These are phyloP conservation scores for Melanotaenia duboulayi DNA, from an alignment of 2,113 vertebrate genomes.

Conservation along the genomic window DNA sequence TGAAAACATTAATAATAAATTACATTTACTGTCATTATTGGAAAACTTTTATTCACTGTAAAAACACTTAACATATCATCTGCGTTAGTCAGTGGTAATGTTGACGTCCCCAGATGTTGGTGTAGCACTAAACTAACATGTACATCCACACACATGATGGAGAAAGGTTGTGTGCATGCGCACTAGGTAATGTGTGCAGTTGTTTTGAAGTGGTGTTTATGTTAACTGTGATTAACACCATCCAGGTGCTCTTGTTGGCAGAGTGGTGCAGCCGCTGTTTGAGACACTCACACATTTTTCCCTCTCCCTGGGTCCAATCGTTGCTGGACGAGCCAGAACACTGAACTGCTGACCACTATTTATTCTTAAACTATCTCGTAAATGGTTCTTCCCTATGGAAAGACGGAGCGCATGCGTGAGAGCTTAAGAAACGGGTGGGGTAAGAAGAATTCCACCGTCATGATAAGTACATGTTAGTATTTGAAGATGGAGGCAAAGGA, in stretches of 20 bases:
- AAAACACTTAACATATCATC: background rate
- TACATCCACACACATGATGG: conserved; percentile 44
- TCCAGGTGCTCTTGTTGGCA: conserved; percentile 92
- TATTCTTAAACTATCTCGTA: conserved; percentile 81
- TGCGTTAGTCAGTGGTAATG: background rate
- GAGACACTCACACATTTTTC: conserved; percentile 82
- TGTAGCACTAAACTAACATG: conserved; percentile 34
- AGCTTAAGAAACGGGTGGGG: conserved; percentile 31
- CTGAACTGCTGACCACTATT: conserved; percentile 88
- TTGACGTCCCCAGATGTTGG: conserved; percentile 48
- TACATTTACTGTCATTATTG: background rate
- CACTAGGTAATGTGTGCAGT: conserved; percentile 73
- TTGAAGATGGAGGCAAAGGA: conserved; percentile 42
- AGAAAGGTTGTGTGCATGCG: conserved; percentile 39
- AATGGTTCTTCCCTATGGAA: conserved; percentile 64
- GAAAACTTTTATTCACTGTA: background rate
- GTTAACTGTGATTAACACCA: conserved; percentile 91
- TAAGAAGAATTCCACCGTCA: conserved; percentile 69
- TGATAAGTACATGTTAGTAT: conserved; percentile 60
- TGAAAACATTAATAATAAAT: background rate
- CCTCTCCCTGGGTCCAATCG: conserved; percentile 76
- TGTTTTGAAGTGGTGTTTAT: conserved; percentile 90
- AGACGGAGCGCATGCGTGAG: conserved; percentile 59
- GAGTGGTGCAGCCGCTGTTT: conserved; percentile 73
- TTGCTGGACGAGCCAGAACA: conserved; percentile 71